Evolutionary conservation across 2,888 invertebrate genomes (phyloP).

Genomic region (Cyaniris semiargus): DNA sequence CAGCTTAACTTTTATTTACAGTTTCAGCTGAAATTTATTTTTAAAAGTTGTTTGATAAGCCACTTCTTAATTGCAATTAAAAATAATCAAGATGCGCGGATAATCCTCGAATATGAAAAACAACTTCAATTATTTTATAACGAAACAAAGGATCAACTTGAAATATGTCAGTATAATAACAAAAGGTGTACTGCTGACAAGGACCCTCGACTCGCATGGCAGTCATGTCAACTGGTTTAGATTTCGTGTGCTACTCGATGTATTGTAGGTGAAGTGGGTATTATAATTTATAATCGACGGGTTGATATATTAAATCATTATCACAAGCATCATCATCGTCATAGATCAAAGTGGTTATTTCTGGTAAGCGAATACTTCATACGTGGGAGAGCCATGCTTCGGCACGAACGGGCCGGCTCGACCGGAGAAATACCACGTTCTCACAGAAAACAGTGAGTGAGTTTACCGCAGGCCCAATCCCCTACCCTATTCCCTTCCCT

Average conservation of each 20-base stretch:
- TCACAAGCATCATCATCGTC: neutral
- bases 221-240: neutral
- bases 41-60: neutral
- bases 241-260: neutral
- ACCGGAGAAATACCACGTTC: too few species aligned
- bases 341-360: too few species aligned
- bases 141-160: conserved; percentile 18
- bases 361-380: too few species aligned
- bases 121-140: neutral
- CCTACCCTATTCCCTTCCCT: too few species aligned
- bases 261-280: neutral
- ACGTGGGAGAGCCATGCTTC: too few species aligned
- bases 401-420: too few species aligned
- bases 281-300: neutral
- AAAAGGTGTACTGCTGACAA: conserved; percentile 1
- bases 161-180: conserved; percentile 2
- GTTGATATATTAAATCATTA: neutral
- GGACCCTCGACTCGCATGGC: neutral
- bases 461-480: too few species aligned
- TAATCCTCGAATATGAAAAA: neutral
- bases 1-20: neutral
- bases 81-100: neutral
- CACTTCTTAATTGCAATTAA: conserved; percentile 12
- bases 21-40: neutral
- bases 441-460: too few species aligned